Percentiles rank a stretch among this genome's conserved stretches.
Conservation (phyloP, 92 coral and sea anemone genomes). For the Galaxea fascicularis region DNA sequence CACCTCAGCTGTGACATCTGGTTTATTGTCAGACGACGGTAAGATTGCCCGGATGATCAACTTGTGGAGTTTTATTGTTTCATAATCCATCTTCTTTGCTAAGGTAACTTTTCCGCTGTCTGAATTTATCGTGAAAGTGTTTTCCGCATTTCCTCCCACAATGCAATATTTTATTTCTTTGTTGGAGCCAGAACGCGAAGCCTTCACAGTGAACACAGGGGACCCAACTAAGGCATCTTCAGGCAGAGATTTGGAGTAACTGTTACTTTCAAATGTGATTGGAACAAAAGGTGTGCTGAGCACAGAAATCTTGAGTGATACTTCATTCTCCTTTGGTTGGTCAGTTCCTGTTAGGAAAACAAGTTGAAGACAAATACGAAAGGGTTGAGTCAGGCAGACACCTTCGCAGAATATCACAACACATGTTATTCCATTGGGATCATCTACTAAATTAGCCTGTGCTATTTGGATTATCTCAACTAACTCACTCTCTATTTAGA, state of each 20-base stretch:
- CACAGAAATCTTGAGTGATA: conserved; percentile 75
- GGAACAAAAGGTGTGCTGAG: conserved; percentile 52
- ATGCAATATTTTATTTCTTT: conserved; percentile 60
- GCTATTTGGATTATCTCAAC: no score
- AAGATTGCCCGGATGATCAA: conserved; percentile 79
- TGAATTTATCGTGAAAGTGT: conserved; percentile 71
- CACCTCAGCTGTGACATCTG: conserved; percentile 75
- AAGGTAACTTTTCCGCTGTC: conserved; percentile 66
- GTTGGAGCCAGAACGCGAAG: conserved; percentile 65
- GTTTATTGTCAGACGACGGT: conserved; percentile 40
- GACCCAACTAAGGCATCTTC: conserved; percentile 62
- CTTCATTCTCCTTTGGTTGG: conserved; percentile 62
- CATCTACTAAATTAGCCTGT: no score
- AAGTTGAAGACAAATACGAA: no score
- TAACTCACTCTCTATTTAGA: no score
- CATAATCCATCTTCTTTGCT: conserved; percentile 76
- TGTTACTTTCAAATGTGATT: conserved; percentile 49
- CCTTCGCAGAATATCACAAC: no score
- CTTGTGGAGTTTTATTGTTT: conserved; percentile 55
- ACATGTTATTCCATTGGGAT: no score
- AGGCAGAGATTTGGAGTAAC: conserved; percentile 55
- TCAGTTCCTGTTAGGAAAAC: neutral
- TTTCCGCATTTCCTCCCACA: conserved; percentile 81
- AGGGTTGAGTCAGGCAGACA: no score
- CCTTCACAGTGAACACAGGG: conserved; percentile 65